Conservation (phyloP, 2,113 vertebrate genomes). For the Myodes glareolus region DNA sequence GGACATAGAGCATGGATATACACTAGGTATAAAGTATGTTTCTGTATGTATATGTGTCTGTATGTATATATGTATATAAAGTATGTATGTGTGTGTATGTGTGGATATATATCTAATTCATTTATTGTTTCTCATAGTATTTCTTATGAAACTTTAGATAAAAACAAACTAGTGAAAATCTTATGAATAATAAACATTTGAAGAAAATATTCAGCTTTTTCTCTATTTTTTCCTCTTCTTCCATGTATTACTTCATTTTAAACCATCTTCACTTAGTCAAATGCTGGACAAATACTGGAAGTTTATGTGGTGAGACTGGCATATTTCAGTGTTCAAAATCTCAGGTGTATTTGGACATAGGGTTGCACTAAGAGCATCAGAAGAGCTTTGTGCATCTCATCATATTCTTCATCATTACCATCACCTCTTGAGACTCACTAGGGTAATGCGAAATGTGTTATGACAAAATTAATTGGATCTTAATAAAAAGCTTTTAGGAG, state of each 20-base stretch:
- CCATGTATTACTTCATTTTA: neutral
- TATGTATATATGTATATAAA: neutral
- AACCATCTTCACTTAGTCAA: neutral
- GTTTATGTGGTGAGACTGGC: neutral
- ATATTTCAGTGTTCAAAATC: neutral
- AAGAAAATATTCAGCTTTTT: neutral
- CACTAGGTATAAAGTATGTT: neutral
- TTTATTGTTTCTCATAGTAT: neutral
- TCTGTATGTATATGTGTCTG: neutral
- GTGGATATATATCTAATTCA: neutral
- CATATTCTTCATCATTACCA: too few relatives aligned
- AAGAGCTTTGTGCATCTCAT: neutral
- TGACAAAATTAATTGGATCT: neutral
- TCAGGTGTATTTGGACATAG: neutral
- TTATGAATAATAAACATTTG: neutral
- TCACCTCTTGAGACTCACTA: neutral
- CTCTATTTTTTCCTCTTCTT: neutral
- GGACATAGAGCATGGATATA: neutral
- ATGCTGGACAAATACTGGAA: neutral
- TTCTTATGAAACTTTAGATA: neutral
- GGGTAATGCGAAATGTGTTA: neutral
- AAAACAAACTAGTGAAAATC: neutral
- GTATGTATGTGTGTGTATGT: too few relatives aligned
- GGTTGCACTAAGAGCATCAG: neutral
- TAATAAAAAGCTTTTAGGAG: neutral